Base-by-base conservation (phyloP, 2,797 vertebrate genomes). In the Serranus cabrilla region DNA sequence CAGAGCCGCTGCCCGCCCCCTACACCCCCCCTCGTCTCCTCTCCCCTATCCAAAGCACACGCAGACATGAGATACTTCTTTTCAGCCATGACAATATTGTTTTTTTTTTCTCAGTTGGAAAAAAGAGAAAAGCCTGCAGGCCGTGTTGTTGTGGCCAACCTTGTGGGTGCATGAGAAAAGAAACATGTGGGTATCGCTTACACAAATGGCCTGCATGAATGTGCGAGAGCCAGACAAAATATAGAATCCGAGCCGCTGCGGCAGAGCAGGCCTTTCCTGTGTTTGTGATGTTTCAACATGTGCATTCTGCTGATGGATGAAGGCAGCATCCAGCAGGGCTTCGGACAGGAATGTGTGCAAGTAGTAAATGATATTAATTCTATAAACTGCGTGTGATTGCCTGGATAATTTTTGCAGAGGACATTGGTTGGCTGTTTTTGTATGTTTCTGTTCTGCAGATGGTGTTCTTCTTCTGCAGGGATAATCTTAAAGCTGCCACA, bases 61-160 rank as follows among this genome's bases (percentile, higher is more conserved):
- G 56, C 81, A 87, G 83, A 92, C 87, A 91, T 18, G 55, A 82
- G 78, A 92, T 86, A 87, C 87, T 50, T 86, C 82, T 71, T 83
- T 87, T 67, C 72, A 82, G 80, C 76, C 77, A 61, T 81, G 86
- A 81, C 81, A 82, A 74, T 85, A 66, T 86, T 76, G 85, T 84
- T 86, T 56, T 85, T 87, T 86, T 71, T 6, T 80, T 42, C 75
- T 39, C 63, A 79, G 60, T 23, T 67, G 49, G 45, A 52, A 68
- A 73, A 73, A 56, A 78, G 72, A 60, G 71, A 39, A 71, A 58
- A 76, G 87, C 79, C 87, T 87, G 86, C 85, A 85, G 89, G 86
- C 83, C 71, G 85, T 91, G 89, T 92, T 93, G 92, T 92, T 90
- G 91, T 88, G 90, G 92, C 89, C 91, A 92, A 93, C 89, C 91